Conservation (phyloP, 2,888 invertebrate species). For the Diplolepis rosae region DNA sequence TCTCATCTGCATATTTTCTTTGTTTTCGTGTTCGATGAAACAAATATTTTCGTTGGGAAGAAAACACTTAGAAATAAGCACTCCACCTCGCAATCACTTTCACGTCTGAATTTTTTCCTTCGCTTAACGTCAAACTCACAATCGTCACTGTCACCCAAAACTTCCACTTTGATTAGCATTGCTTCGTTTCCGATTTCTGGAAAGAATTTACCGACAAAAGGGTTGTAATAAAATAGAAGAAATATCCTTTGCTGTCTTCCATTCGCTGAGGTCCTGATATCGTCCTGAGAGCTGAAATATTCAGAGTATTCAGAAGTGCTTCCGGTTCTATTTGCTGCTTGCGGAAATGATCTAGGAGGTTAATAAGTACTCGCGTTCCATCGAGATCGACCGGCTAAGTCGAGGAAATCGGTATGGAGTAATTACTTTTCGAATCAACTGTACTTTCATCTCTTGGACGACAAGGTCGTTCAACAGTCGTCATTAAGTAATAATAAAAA, state of each 20-base stretch:
- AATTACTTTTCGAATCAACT: slow-evolving; percentile 15
- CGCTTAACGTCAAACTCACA: slow-evolving; percentile 43
- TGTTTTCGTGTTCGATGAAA: background rate
- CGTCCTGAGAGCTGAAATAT: background rate
- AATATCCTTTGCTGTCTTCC: slow-evolving; percentile 1
- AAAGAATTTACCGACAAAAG: background rate
- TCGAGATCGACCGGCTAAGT: background rate
- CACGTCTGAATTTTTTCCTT: slow-evolving; percentile 40
- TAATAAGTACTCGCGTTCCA: background rate
- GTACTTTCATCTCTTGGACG: slow-evolving; percentile 38
- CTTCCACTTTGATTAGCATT: slow-evolving; percentile 42
- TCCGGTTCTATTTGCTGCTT: background rate
- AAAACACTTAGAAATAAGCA: slow-evolving; percentile 30
- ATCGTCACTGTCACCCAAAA: slow-evolving; percentile 36
- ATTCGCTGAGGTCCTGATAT: background rate
- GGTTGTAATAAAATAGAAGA: background rate
- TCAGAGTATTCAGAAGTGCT: background rate
- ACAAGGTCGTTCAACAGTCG: slow-evolving; percentile 53
- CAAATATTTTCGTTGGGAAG: background rate
- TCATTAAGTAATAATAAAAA: slow-evolving; percentile 56
- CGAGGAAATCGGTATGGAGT: slow-evolving; percentile 1
- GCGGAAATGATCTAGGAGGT: background rate
- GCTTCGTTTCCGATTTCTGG: slow-evolving; percentile 16
- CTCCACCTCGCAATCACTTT: slow-evolving; percentile 39
- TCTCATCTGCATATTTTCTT: slow-evolving; percentile 39